These are phyloP conservation scores for Drosophila lini DNA, from an alignment of 1,140 invertebrate genomes.

Conservation along the genomic window DNA sequence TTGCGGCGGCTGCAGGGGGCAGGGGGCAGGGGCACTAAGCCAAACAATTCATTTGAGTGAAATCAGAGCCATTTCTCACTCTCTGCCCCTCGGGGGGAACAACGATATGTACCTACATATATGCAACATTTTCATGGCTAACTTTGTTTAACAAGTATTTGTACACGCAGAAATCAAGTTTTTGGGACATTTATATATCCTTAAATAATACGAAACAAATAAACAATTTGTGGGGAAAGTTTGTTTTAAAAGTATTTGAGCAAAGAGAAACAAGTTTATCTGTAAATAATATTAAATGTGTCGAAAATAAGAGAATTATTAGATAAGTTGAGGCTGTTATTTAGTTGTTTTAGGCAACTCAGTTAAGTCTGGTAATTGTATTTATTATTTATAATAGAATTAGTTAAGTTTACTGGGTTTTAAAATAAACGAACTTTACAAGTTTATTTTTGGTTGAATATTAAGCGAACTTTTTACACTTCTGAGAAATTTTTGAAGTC, in stretches of 20 bases:
- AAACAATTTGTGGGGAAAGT: background rate
- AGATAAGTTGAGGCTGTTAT: background rate
- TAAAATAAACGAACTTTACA: background rate
- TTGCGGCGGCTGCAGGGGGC: conserved; percentile 4
- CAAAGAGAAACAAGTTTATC: background rate
- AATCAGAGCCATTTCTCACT: conserved; percentile 4
- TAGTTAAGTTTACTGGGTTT: background rate
- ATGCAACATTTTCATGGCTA: conserved; percentile 3
- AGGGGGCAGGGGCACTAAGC: background rate
- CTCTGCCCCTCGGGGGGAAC: background rate
- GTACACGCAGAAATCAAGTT: conserved; percentile 2
- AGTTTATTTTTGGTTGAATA: too few relatives aligned
- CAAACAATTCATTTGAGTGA: conserved; percentile 11
- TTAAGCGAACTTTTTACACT: too few relatives aligned
- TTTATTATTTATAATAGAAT: background rate
- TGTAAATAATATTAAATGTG: background rate
- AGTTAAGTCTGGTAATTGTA: background rate
- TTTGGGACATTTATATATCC: background rate
- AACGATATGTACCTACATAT: background rate
- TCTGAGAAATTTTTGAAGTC: too few relatives aligned
- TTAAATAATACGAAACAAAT: conserved; percentile 7
- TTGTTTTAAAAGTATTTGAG: background rate
- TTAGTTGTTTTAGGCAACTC: background rate
- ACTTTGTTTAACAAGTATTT: conserved; percentile 15
- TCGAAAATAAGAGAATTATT: background rate